These are phyloP conservation scores for Drosophila lowei DNA, from an alignment of 1,140 invertebrate species.

Conservation along the genomic window DNA sequence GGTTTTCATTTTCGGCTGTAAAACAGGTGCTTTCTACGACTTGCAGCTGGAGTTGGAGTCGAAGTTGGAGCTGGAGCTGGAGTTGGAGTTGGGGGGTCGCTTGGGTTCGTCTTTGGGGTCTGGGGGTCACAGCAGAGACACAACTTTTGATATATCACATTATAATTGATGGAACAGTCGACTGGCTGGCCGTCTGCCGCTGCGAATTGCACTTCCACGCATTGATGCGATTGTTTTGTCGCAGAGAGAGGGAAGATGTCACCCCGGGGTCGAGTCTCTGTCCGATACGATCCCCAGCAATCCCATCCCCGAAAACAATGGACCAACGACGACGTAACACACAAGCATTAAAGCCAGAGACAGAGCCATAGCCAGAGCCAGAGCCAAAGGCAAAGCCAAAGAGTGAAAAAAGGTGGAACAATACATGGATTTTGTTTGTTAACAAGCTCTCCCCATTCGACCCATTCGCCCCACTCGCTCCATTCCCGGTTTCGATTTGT, in stretches of 20 bases:
- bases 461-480: slow-evolving; percentile 12
- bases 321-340: slow-evolving; percentile 30
- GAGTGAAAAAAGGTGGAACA: slow-evolving; percentile 45
- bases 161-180: slow-evolving; percentile 70
- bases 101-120: slow-evolving; percentile 13
- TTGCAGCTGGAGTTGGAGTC: slow-evolving; percentile 5
- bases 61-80: background rate
- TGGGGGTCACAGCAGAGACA: slow-evolving; percentile 35
- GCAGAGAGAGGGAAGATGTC: slow-evolving; percentile 20
- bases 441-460: slow-evolving; percentile 48
- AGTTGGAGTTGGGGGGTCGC: background rate
- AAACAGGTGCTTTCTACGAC: slow-evolving; percentile 75
- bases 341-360: slow-evolving; percentile 24
- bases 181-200: slow-evolving; percentile 12
- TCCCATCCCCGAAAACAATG: slow-evolving; percentile 36
- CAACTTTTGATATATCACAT: slow-evolving; percentile 72
- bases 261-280: slow-evolving; percentile 3
- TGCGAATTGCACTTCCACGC: slow-evolving; percentile 51
- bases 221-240: slow-evolving; percentile 42
- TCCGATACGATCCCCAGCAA: slow-evolving; percentile 4
- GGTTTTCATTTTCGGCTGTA: slow-evolving; percentile 46
- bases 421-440: slow-evolving; percentile 72
- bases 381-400: background rate
- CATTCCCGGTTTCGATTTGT: slow-evolving; percentile 42
- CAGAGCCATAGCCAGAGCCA: background rate